Conservation (phyloP, 1,140 invertebrate genomes). For the Elymnias hypermnestra region DNA sequence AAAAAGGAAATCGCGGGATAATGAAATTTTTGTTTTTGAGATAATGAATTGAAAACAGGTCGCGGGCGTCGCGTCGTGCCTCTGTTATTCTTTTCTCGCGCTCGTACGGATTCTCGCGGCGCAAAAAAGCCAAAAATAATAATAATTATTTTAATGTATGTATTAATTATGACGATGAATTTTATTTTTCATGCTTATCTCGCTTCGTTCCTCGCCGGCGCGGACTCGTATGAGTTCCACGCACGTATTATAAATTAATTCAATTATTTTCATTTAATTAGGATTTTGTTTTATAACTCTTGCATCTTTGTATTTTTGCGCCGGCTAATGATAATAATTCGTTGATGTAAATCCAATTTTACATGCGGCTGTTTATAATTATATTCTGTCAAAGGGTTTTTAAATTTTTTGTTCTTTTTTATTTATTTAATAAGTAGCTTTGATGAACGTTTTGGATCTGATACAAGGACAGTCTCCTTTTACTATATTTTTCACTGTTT, state of each 20-base stretch:
- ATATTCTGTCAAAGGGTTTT: no score
- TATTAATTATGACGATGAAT: slow-evolving; percentile 66
- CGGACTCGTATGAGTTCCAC: slow-evolving; percentile 17
- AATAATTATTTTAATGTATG: slow-evolving; percentile 60
- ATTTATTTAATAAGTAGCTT: no score
- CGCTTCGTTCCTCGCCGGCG: slow-evolving; percentile 43
- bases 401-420: no score
- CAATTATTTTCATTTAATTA: slow-evolving; percentile 23
- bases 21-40: slow-evolving; percentile 75
- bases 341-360: not conserved
- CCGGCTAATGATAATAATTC: not conserved
- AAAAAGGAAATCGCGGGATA: slow-evolving; percentile 69
- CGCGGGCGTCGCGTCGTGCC: slow-evolving; percentile 43
- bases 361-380: not conserved
- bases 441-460: no score
- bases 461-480: no score
- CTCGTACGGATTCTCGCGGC: slow-evolving; percentile 65
- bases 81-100: slow-evolving; percentile 66
- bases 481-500: no score
- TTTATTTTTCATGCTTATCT: slow-evolving; percentile 58
- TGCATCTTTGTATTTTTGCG: not conserved
- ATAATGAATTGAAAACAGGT: slow-evolving; percentile 76
- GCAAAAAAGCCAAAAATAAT: slow-evolving; percentile 32
- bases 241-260: slow-evolving; percentile 17
- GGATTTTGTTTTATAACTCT: slow-evolving; percentile 8